These are phyloP conservation scores for Tipula vernalis DNA, from an alignment of 2,888 invertebrate species.

Conservation along the genomic window DNA sequence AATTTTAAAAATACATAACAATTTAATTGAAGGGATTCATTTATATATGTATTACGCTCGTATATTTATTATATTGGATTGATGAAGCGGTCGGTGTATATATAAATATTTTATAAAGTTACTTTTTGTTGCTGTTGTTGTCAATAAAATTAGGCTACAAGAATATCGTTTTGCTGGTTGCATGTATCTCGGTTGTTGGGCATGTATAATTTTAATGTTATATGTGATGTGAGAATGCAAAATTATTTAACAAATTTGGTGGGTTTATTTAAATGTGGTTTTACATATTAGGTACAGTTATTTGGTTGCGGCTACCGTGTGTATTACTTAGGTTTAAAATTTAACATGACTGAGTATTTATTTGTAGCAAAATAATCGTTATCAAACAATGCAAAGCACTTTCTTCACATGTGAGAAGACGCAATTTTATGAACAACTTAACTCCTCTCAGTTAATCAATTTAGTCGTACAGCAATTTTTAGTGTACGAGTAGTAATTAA, in stretches of 20 bases:
- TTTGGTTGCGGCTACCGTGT: neutral
- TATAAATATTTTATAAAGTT: neutral
- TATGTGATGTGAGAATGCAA: neutral
- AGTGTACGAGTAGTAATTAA: too few species aligned
- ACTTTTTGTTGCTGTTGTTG: neutral
- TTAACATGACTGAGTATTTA: too few species aligned
- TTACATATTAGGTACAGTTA: neutral
- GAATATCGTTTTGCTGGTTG: neutral
- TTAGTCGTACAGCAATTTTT: too few species aligned
- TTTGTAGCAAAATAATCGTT: too few species aligned
- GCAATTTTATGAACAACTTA: too few species aligned
- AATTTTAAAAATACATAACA: neutral
- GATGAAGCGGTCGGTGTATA: neutral
- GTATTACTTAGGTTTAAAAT: neutral
- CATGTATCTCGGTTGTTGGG: neutral
- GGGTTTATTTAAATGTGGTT: neutral
- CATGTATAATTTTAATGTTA: neutral
- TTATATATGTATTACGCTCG: neutral
- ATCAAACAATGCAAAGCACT: too few species aligned
- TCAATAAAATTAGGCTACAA: neutral
- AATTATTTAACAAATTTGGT: neutral
- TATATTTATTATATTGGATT: neutral
- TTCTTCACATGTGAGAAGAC: too few species aligned
- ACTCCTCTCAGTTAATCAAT: too few species aligned
- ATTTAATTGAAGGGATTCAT: conserved; percentile 4